Percentiles rank a stretch among this genome's conserved stretches.
phyloP scores from a whole-genome alignment of 2,797 vertebrate genomes.

The Thripadectes ignobilis region DNA sequence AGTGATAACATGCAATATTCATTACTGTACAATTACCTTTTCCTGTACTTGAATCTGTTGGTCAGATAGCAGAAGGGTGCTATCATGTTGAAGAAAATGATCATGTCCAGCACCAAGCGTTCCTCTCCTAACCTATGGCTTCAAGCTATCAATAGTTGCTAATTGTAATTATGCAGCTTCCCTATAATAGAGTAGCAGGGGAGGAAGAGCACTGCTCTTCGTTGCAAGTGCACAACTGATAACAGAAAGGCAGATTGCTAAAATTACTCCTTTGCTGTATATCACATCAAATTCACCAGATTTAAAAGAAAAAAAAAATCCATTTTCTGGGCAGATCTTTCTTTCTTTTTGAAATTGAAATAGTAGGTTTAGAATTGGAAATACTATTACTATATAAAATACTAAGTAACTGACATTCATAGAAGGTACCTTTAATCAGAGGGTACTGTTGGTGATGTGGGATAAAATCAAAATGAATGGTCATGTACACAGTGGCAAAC shows the following conservation, averaged over 20 bases:
- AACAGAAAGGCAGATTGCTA: neutral
- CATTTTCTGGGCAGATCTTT: neutral
- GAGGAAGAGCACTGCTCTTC: neutral
- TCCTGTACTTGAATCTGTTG: neutral
- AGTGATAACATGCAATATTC: neutral
- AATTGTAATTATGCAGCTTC: neutral
- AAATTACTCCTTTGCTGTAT: neutral
- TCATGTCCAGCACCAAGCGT: neutral
- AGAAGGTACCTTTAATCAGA: conserved; percentile 27
- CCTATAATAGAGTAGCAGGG: neutral
- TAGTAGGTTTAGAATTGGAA: neutral
- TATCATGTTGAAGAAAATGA: neutral
- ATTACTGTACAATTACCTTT: neutral
- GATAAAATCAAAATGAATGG: conserved; percentile 35
- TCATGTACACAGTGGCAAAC: neutral
- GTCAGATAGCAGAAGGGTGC: neutral
- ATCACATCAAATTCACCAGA: neutral
- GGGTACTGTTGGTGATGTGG: neutral
- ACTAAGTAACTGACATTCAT: neutral
- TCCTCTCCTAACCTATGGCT: neutral
- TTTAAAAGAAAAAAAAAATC: neutral
- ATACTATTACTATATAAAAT: neutral
- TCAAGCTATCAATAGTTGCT: neutral
- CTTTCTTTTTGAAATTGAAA: conserved; percentile 4
- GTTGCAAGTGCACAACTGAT: neutral